These are phyloP conservation scores for Aurelia aurita DNA, from an alignment of 30 jellyfish, hydroid and myxozoan genomes.

Conservation along the genomic window DNA sequence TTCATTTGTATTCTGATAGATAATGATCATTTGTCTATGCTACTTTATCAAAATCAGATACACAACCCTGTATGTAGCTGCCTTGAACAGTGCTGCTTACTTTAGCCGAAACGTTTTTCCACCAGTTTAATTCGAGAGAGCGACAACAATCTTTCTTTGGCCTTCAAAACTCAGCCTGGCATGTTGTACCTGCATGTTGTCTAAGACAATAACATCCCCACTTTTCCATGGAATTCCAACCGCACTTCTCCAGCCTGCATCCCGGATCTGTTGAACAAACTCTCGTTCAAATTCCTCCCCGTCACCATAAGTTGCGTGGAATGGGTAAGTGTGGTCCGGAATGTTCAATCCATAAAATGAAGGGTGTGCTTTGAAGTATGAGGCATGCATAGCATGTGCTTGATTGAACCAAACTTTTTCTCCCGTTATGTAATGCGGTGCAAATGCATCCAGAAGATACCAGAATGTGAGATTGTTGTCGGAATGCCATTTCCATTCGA, in stretches of 20 bases:
- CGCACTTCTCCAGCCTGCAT: constrained; percentile 82
- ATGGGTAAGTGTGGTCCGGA: constrained; percentile 67
- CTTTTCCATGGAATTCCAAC: constrained; percentile 87
- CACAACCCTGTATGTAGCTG: too few species aligned
- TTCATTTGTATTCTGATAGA: too few species aligned
- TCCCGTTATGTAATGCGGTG: constrained; percentile 77
- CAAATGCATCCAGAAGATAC: constrained; percentile 51
- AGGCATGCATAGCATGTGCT: constrained; percentile 75
- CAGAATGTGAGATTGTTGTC: constrained; percentile 42
- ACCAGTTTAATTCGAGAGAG: constrained; percentile 41
- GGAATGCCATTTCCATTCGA: constrained; percentile 78
- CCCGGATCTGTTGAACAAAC: constrained; percentile 71
- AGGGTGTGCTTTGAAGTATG: constrained; percentile 82
- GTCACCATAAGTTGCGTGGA: constrained; percentile 88
- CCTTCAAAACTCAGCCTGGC: constrained; percentile 82
- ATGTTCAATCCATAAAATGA: constrained; percentile 34
- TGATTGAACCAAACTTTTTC: constrained; percentile 89
- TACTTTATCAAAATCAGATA: too few species aligned
- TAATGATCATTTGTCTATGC: too few species aligned
- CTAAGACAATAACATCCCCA: constrained; percentile 77
- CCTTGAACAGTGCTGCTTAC: too few species aligned
- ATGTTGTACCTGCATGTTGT: constrained; percentile 85
- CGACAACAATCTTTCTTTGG: constrained; percentile 66
- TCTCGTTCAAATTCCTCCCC: constrained; percentile 93
- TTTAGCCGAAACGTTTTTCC: too few species aligned